Percentiles rank a stretch among this genome's conserved stretches.
Evolutionary conservation across 2,113 vertebrate species (phyloP).

Genomic region (Eurypyga helias): DNA sequence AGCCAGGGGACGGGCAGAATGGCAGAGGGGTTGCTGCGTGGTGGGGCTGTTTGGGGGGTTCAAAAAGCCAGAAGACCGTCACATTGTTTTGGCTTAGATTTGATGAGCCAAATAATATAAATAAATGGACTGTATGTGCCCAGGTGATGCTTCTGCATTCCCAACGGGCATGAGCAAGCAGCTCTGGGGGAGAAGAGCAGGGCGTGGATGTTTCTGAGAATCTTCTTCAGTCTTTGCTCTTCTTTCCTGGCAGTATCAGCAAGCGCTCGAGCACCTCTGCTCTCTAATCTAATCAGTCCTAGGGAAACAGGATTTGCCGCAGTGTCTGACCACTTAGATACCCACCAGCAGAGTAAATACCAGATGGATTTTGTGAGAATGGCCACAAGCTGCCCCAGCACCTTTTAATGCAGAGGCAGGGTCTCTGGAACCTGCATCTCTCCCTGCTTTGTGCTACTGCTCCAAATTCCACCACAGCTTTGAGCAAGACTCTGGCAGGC

Average conservation of each 20-base stretch:
- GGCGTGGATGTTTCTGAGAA: conserved; percentile 12
- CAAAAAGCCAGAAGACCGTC: not conserved
- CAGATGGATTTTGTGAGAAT: not conserved
- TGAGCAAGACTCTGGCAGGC: not conserved
- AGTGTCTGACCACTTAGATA: not conserved
- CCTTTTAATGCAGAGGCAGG: not conserved
- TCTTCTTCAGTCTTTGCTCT: not conserved
- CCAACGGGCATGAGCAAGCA: not conserved
- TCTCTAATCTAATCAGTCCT: conserved; percentile 27
- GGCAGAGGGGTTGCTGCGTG: rapidly evolving
- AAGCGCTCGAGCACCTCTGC: not conserved
- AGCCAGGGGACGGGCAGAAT: rapidly evolving
- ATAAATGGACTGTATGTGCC: not conserved
- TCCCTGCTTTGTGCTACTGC: not conserved
- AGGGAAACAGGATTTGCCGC: not conserved
- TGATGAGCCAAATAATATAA: not conserved
- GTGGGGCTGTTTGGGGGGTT: not conserved
- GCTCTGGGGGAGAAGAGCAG: not conserved
- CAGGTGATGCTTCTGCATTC: not conserved
- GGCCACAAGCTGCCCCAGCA: not conserved
- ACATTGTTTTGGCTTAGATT: not conserved
- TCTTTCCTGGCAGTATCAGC: conserved; percentile 21
- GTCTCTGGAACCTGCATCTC: not conserved
- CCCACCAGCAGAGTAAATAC: not conserved
- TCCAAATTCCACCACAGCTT: not conserved